These are phyloP conservation scores for Hippocampus kuda DNA, from an alignment of 2,797 vertebrate species.

Conservation along the genomic window DNA sequence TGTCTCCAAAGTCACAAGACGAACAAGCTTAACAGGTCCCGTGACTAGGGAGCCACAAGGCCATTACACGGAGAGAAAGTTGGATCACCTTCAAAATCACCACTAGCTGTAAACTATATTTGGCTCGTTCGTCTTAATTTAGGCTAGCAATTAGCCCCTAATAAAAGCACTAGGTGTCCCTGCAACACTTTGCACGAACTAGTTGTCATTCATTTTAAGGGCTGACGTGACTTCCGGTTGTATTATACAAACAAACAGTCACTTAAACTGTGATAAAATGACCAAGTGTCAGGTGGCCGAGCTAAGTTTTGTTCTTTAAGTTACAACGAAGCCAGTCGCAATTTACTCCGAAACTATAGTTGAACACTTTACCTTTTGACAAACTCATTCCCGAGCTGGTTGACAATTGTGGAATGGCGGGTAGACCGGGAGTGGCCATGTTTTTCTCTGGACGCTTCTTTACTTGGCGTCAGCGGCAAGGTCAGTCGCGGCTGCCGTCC, in stretches of 20 bases:
- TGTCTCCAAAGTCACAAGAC: not conserved
- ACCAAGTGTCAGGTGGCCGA: not conserved
- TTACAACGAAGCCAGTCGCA: not conserved
- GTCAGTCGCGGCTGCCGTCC: conserved; percentile 40
- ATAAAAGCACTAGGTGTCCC: no score
- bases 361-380: conserved; percentile 56
- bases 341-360: not conserved
- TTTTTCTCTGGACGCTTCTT: not conserved
- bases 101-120: not conserved
- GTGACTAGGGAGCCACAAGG: not conserved
- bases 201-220: not conserved
- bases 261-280: conserved; percentile 3
- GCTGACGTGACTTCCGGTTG: not conserved
- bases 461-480: conserved; percentile 33
- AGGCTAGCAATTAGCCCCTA: not conserved
- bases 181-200: not conserved
- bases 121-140: not conserved
- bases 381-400: conserved; percentile 46
- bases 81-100: conserved; percentile 1
- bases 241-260: not conserved
- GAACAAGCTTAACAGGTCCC: not conserved
- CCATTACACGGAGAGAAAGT: not conserved
- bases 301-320: not conserved
- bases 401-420: conserved; percentile 17
- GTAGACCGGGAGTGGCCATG: not conserved